phyloP scores from a whole-genome alignment of 2,113 vertebrate genomes.

The Ciconia stormi region DNA sequence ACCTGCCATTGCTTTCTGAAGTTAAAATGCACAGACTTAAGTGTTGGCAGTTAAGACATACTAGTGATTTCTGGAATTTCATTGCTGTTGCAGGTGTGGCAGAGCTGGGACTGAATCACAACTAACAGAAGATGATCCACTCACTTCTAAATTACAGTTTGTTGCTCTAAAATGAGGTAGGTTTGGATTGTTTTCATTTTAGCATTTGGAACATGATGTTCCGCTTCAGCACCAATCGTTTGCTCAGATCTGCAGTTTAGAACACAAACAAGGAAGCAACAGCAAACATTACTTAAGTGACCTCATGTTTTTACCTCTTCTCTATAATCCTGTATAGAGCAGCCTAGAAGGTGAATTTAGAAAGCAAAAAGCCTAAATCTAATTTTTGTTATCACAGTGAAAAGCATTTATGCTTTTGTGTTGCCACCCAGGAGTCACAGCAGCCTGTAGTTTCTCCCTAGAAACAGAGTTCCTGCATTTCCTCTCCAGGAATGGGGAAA shows the following conservation, averaged over 20 bases:
- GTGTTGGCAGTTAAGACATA: background rate
- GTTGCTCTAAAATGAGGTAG: background rate
- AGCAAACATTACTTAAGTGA: background rate
- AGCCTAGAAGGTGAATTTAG: background rate
- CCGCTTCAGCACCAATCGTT: background rate
- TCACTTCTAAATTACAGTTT: background rate
- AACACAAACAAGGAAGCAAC: background rate
- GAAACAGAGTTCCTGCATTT: background rate
- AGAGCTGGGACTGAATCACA: background rate
- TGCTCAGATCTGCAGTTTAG: background rate
- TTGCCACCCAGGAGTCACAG: background rate
- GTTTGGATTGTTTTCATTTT: background rate
- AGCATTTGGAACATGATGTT: background rate
- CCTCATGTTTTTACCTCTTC: background rate
- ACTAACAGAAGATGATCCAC: background rate
- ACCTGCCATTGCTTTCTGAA: background rate
- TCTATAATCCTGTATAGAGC: background rate
- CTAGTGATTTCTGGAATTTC: background rate
- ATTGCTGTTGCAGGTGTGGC: background rate
- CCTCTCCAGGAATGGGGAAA: background rate
- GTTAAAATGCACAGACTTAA: background rate
- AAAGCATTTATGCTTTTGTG: background rate
- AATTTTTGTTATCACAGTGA: background rate
- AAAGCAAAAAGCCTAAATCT: background rate
- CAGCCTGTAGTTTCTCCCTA: background rate